phyloP scores from a whole-genome alignment of 2,797 vertebrate species.

The Pyrocephalus nanus region DNA sequence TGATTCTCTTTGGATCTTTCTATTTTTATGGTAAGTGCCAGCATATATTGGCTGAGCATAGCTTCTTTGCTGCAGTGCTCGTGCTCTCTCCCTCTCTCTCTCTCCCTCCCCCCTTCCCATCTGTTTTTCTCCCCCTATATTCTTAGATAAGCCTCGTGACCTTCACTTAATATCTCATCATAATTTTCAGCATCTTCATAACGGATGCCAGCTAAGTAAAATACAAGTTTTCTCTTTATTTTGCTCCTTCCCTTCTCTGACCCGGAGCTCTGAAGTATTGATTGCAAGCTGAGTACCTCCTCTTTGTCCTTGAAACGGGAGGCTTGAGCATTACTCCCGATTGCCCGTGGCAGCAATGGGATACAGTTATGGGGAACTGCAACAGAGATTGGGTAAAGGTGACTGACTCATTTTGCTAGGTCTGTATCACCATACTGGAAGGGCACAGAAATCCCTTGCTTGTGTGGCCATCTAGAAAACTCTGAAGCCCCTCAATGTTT shows the following conservation, averaged over 20 bases:
- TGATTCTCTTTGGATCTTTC: slow-evolving; percentile 75
- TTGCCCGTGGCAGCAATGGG: slow-evolving; percentile 37
- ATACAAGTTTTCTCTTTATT: slow-evolving; percentile 41
- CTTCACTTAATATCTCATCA: slow-evolving; percentile 66
- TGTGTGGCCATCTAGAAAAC: background rate
- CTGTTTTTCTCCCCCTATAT: slow-evolving; percentile 31
- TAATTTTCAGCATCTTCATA: background rate
- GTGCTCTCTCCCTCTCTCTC: slow-evolving; percentile 34
- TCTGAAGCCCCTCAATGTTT: background rate
- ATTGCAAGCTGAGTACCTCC: slow-evolving; percentile 54
- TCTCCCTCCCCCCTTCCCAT: background rate
- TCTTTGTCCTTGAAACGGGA: slow-evolving; percentile 79
- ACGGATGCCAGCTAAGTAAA: background rate
- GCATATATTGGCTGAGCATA: slow-evolving; percentile 58
- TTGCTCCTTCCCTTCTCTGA: background rate
- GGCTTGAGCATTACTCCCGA: background rate
- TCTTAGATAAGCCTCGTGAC: slow-evolving; percentile 70
- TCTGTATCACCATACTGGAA: background rate
- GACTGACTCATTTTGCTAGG: background rate
- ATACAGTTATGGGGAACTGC: background rate
- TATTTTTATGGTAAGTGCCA: slow-evolving; percentile 83
- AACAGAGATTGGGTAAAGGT: background rate
- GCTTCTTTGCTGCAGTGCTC: slow-evolving; percentile 81
- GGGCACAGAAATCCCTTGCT: background rate
- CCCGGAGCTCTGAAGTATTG: slow-evolving; percentile 6